phyloP scores from a whole-genome alignment of 2,113 vertebrate species.

The Peromyscus leucopus region DNA sequence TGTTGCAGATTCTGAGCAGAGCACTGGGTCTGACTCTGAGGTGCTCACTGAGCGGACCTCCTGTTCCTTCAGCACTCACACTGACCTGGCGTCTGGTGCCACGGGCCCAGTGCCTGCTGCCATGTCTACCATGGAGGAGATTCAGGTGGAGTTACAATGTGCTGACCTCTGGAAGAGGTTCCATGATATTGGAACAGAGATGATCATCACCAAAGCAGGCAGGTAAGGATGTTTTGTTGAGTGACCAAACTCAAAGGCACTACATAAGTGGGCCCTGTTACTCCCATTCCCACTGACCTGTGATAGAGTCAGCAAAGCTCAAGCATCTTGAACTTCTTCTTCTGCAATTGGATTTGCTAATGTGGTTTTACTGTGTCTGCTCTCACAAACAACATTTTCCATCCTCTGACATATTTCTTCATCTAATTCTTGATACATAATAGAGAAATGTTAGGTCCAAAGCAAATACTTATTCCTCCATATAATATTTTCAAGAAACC shows the following conservation, averaged over 20 bases:
- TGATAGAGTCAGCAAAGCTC: not conserved
- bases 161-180: slow-evolving; percentile 99
- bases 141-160: slow-evolving; percentile 98
- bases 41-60: slow-evolving; percentile 95
- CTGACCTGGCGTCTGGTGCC: slow-evolving; percentile 89
- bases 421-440: not conserved
- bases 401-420: not conserved
- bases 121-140: slow-evolving; percentile 97
- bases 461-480: not conserved
- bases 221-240: slow-evolving; percentile 89
- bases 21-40: slow-evolving; percentile 96
- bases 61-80: slow-evolving; percentile 95
- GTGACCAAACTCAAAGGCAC: slow-evolving; percentile 16
- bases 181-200: slow-evolving; percentile 99
- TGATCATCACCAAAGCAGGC: slow-evolving; percentile 99
- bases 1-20: slow-evolving; percentile 95
- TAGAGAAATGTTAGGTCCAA: not conserved
- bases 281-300: rapidly evolving
- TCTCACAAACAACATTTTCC: not conserved
- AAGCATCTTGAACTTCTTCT: not conserved
- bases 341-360: not conserved
- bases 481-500: not conserved
- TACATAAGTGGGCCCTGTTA: not conserved
- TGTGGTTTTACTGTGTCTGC: not conserved
- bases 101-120: slow-evolving; percentile 87